These are phyloP conservation scores for Psix sp. DNA, from an alignment of 1,140 invertebrate species.

Conservation along the genomic window DNA sequence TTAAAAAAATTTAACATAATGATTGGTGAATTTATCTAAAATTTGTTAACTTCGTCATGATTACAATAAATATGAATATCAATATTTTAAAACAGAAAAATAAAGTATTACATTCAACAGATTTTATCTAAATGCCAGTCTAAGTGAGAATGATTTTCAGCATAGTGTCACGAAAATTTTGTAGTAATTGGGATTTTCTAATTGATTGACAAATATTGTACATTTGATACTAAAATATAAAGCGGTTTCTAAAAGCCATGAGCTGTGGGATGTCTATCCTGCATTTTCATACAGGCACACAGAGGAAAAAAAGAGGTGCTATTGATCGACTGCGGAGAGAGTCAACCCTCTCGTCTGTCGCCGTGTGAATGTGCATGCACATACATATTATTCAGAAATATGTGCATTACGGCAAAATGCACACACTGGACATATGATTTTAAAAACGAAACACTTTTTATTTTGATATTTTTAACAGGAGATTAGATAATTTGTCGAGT, in stretches of 20 bases:
- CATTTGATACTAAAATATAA: slow-evolving; percentile 76
- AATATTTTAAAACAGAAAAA: no score
- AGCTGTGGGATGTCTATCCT: slow-evolving; percentile 73
- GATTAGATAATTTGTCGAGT: no score
- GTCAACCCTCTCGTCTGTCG: slow-evolving; percentile 73
- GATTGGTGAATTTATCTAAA: no score
- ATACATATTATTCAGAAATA: slow-evolving; percentile 46
- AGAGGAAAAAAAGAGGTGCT: slow-evolving; percentile 63
- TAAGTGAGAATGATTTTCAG: slow-evolving; percentile 32
- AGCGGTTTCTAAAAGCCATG: slow-evolving; percentile 73
- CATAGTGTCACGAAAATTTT: slow-evolving; percentile 37
- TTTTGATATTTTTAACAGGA: no score
- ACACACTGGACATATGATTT: slow-evolving; percentile 16
- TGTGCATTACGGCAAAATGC: slow-evolving; percentile 30
- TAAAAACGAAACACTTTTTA: slow-evolving; percentile 1
- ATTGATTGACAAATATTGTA: slow-evolving; percentile 75
- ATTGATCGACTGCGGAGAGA: slow-evolving; percentile 74
- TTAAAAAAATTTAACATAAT: no score
- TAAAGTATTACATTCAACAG: no score
- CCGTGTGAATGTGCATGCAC: slow-evolving; percentile 57
- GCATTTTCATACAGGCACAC: slow-evolving; percentile 69
- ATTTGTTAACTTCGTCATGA: no score
- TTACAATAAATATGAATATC: no score
- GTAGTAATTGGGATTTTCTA: no score
- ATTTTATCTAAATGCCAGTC: no score